phyloP scores from a whole-genome alignment of 1,140 invertebrate genomes.

The Trinorchestia longiramus region DNA sequence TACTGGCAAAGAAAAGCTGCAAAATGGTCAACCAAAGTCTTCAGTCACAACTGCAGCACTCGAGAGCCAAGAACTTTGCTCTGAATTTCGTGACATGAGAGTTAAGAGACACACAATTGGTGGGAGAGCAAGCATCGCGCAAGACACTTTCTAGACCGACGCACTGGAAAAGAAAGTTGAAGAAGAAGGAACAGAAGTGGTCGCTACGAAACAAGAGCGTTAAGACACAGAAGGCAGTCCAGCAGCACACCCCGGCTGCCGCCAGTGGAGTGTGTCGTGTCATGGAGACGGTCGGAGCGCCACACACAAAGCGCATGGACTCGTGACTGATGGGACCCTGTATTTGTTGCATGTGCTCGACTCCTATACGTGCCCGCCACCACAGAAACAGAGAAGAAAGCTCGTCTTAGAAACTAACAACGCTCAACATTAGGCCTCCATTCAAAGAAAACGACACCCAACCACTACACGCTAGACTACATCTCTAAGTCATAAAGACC shows the following conservation, averaged over 20 bases:
- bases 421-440: slow-evolving; percentile 36
- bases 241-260: not conserved
- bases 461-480: slow-evolving; percentile 44
- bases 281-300: not conserved
- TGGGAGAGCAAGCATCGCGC: not conserved
- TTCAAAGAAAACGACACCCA: slow-evolving; percentile 52
- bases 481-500: slow-evolving; percentile 30
- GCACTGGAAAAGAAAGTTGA: not conserved
- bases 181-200: not conserved
- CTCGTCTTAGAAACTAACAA: slow-evolving; percentile 49
- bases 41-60: not conserved
- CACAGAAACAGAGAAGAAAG: not conserved
- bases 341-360: slow-evolving; percentile 40
- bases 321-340: slow-evolving; percentile 31
- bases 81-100: not conserved
- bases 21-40: not conserved
- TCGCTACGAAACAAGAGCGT: not conserved
- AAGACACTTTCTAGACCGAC: not conserved
- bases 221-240: not conserved
- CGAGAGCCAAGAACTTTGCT: not conserved
- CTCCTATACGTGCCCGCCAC: slow-evolving; percentile 4
- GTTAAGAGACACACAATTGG: not conserved
- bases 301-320: not conserved
- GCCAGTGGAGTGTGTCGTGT: not conserved
- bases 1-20: not conserved